Conservation (phyloP, 2,113 vertebrate genomes). For the Tonatia bakeri region DNA sequence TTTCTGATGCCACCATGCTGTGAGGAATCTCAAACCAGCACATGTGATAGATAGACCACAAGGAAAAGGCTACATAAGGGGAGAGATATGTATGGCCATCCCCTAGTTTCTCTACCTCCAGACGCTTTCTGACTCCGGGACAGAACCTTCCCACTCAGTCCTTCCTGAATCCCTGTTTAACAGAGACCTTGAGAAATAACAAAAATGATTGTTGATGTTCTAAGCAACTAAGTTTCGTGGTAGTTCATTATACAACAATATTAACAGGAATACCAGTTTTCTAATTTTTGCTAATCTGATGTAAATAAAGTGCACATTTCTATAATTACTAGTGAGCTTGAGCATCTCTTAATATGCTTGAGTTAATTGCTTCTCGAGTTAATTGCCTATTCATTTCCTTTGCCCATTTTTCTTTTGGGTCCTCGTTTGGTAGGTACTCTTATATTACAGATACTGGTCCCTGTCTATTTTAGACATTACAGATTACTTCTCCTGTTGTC, state of each 20-base stretch:
- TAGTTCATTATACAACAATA: neutral
- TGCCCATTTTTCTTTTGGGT: neutral
- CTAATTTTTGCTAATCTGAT: neutral
- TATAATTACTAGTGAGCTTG: neutral
- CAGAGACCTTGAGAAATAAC: neutral
- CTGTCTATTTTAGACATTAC: neutral
- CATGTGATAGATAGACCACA: neutral
- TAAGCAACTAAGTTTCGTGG: neutral
- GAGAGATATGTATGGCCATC: neutral
- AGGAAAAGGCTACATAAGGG: neutral
- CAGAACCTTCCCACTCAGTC: neutral
- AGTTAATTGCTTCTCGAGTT: slow-evolving; percentile 4
- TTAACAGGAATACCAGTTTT: slow-evolving; percentile 15
- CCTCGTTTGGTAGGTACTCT: neutral
- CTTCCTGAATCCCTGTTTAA: neutral
- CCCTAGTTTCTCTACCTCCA: neutral
- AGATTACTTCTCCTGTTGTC: neutral
- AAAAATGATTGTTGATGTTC: neutral
- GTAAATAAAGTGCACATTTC: slow-evolving; percentile 19
- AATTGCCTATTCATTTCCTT: slow-evolving; percentile 20
- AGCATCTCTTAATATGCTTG: slow-evolving; percentile 9
- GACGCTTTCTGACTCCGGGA: neutral
- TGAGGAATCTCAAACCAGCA: neutral
- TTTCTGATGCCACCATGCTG: neutral
- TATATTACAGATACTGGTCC: neutral